Base-by-base conservation (phyloP, 2,888 invertebrate species). In the Mythimna pallens region DNA sequence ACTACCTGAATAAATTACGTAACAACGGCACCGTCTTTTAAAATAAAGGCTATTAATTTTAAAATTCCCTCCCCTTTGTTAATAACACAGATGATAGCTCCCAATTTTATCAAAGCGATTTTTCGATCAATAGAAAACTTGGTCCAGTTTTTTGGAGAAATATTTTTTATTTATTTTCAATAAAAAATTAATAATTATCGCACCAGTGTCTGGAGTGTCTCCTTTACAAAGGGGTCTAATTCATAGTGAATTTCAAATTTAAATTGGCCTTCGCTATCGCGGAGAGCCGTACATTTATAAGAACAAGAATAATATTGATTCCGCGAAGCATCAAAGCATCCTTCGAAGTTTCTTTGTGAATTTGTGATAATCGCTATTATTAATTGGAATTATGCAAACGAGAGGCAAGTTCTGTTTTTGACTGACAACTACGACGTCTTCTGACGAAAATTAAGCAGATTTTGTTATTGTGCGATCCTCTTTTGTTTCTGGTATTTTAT, bases 321-420 rank as follows among this genome's bases (percentile, higher is more conserved):
- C 82, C 81, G 79, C 76, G 80, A 74, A 71, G 82, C 81, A 83
- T 86, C 82, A 87, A 84, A 82, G 34, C 71, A 62, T 52, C 86
- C 86, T 80, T 82, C 82, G 22, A 88, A 91, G 89, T 89, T 91
- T 90, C 89, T 89, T 90, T 87, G 86, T 89, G 84, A 88, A 89
- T 89, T 90, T 87, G 86, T 89, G 84, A 88, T 92, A 89, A 89
- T 89, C 89, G 88, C 87, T 89, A 87, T 91, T 89, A 92, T 92
- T 93, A 94, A 94, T 94, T 93, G 91, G 89, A 94, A 93, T 93
- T 93, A 94, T 94, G 93, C 89, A 91, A 94, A 94, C 84, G 88
- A 90, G 86, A 74, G 81, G 78, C 84, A 76, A 89, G 82, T 87
- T 88, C 86, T 86, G 87, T 88, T 88, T 90, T 70, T 80, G 85